phyloP scores from a whole-genome alignment of 2,797 vertebrate species.

The Emydoidea blandingii region DNA sequence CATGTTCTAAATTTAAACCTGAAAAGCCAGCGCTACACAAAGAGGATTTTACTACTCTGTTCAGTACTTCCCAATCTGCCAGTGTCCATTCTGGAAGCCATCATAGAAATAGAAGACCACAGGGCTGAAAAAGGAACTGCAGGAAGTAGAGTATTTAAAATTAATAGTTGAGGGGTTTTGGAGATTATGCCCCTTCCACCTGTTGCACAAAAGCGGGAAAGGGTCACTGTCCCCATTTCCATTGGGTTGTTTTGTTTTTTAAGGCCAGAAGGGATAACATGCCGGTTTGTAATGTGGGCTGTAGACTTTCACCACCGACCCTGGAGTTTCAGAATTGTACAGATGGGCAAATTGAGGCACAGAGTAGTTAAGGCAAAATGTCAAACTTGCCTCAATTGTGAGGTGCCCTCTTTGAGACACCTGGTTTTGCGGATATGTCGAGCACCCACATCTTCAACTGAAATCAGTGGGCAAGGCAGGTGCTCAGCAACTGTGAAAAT shows the following conservation, averaged over 20 bases:
- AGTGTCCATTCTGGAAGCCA: neutral
- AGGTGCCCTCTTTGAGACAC: neutral
- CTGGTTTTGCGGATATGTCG: neutral
- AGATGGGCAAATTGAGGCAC: neutral
- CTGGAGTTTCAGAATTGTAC: neutral
- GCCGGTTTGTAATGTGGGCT: neutral
- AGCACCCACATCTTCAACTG: neutral
- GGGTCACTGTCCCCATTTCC: neutral
- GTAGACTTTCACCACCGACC: neutral
- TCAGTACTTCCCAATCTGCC: neutral
- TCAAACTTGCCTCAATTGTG: neutral
- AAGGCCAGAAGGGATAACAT: neutral
- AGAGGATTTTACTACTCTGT: neutral
- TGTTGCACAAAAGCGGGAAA: neutral
- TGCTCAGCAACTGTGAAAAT: neutral
- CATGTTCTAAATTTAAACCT: constrained; percentile 34
- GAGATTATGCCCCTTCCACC: neutral
- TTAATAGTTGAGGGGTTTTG: neutral
- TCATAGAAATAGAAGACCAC: neutral
- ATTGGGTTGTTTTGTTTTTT: neutral
- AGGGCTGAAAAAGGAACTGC: neutral
- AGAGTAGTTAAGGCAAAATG: neutral
- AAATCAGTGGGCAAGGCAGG: neutral
- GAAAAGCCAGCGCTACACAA: neutral
- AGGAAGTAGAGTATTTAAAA: neutral